These are phyloP conservation scores for Murina feae DNA, from an alignment of 2,113 vertebrate genomes.

Conservation along the genomic window DNA sequence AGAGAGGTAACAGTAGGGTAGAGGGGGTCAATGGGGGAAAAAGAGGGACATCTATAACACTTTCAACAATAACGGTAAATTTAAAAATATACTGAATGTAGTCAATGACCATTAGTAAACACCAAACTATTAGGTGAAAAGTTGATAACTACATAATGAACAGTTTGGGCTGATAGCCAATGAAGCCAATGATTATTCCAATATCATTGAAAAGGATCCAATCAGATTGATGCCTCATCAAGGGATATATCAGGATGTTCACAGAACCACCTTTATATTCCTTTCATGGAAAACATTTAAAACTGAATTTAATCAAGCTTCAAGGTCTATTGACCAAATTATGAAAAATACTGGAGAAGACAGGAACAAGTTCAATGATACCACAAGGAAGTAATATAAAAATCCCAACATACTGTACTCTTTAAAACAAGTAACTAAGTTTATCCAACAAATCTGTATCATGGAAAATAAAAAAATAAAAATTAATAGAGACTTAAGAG, in stretches of 20 bases:
- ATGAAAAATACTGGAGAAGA: neutral
- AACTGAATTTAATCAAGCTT: neutral
- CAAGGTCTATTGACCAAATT: neutral
- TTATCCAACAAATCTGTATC: neutral
- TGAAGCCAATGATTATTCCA: neutral
- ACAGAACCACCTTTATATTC: neutral
- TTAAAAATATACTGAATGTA: neutral
- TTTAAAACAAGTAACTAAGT: neutral
- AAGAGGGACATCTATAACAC: too few species aligned
- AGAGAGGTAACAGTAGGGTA: too few species aligned
- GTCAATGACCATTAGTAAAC: neutral
- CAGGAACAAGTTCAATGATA: constrained; percentile 1
- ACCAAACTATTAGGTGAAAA: neutral
- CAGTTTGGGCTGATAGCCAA: neutral
- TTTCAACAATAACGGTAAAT: too few species aligned
- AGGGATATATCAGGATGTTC: neutral
- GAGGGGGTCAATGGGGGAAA: too few species aligned
- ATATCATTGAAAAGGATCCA: neutral
- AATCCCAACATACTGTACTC: neutral
- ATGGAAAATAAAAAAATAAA: neutral
- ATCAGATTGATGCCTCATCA: neutral
- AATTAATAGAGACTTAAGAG: neutral
- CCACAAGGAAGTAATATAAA: neutral
- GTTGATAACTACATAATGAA: neutral
- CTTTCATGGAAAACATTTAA: neutral